Evolutionary conservation across 2,888 invertebrate species (phyloP), one percentile per base, ranked within the genome.

Genomic region (Girardia tigrina): DNA sequence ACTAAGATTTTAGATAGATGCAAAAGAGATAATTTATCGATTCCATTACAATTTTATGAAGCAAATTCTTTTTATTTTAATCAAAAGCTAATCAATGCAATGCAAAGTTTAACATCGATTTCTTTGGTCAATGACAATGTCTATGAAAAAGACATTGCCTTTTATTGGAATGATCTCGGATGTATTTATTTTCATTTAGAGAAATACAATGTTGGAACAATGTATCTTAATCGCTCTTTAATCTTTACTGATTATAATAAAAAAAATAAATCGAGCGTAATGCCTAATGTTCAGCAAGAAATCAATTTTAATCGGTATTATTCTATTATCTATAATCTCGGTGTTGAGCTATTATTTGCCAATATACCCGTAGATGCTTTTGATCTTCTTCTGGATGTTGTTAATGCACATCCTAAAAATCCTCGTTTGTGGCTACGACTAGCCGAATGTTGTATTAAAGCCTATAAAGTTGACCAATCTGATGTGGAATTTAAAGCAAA

Each of bases 381-480:
- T 84, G 92, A 92, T 81, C 92, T 91, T 83, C 88, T 94, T 70
- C 88, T 91, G 16, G 90, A 92, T 83, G 91, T 91, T 0, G 89
- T 91, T 0, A 89, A 91, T 78, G 88, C 90, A 77, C 91, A 90
- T 81, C 91, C 91, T 78, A 89, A 90, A 79, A 94, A 93, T 84
- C 90, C 94, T 1, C 87, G 91, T 76, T 87, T 95, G 56, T 97
- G 95, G 94, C 86, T 93, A 76, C 87, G 94, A 80, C 86, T 95
- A 80, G 93, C 94, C 0, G 95, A 95, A 84, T 92, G 94, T 81
- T 84, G 83, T 77, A 81, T 84, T 36, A 82, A 81, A 80, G 80
- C 79, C 8, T 79, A 82, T 78, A 80, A 81, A 4, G 23, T 56
- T 56, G 56, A 56, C 4, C 56, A 56, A 16, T 56, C 56, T 56